phyloP scores from a whole-genome alignment of 1,140 invertebrate genomes.

The Andrena cerasifolii region DNA sequence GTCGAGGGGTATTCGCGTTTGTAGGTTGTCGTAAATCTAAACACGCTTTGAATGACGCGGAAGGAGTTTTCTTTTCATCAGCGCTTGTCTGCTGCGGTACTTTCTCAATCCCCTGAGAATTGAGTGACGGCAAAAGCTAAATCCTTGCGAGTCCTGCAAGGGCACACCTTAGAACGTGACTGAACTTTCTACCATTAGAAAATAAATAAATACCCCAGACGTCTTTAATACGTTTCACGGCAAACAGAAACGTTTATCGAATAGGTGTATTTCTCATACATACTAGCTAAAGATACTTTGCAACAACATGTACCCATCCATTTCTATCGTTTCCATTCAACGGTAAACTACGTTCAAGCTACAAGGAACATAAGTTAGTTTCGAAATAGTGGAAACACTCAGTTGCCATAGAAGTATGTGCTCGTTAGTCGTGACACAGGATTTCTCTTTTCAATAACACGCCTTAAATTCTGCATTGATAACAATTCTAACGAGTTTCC shows the following conservation, averaged over 20 bases:
- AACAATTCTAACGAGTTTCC: too few relatives aligned
- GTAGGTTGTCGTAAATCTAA: neutral
- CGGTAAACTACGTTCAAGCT: too few relatives aligned
- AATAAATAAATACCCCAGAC: slow-evolving; percentile 22
- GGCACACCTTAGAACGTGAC: slow-evolving; percentile 39
- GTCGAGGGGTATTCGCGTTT: neutral
- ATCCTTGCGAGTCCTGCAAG: slow-evolving; percentile 14
- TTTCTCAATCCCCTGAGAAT: slow-evolving; percentile 13
- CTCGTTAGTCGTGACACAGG: too few relatives aligned
- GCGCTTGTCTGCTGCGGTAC: neutral
- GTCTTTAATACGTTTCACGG: neutral
- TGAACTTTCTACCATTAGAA: slow-evolving; percentile 15
- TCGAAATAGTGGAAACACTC: too few relatives aligned
- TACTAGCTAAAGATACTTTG: too few relatives aligned
- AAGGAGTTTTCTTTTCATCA: slow-evolving; percentile 16
- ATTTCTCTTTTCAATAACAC: too few relatives aligned
- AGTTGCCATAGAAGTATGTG: too few relatives aligned
- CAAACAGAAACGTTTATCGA: slow-evolving; percentile 1
- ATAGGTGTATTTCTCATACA: neutral
- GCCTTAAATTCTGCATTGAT: too few relatives aligned
- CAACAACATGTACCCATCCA: too few relatives aligned
- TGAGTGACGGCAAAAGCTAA: slow-evolving; percentile 6
- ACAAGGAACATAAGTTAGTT: too few relatives aligned
- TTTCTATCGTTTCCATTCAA: neutral
- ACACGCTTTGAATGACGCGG: slow-evolving; percentile 7